phyloP scores from a whole-genome alignment of 2,888 invertebrate species.

The Baronia brevicornis region DNA sequence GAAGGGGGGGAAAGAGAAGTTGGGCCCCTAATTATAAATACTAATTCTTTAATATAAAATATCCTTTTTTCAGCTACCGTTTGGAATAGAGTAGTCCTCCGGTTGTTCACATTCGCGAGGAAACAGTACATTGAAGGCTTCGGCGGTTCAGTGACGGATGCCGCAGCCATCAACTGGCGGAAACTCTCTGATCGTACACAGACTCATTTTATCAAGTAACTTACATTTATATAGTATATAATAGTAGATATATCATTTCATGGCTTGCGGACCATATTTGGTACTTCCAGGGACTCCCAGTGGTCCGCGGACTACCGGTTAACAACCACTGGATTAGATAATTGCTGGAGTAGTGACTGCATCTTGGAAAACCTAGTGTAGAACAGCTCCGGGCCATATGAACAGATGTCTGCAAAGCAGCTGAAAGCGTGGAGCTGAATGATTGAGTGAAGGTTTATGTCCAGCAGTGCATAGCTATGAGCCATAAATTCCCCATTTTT shows the following conservation, averaged over 20 bases:
- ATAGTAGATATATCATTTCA: not conserved
- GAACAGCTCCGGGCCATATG: too few species aligned
- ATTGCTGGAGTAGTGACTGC: too few species aligned
- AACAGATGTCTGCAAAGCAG: too few species aligned
- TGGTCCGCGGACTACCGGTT: not conserved
- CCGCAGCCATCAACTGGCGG: conserved; percentile 82
- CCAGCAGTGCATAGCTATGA: too few species aligned
- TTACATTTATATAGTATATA: conserved; percentile 1
- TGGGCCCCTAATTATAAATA: too few species aligned
- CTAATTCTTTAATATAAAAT: too few species aligned
- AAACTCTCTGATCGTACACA: conserved; percentile 69
- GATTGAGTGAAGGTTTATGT: too few species aligned
- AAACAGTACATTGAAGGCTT: conserved; percentile 87
- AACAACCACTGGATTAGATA: not conserved
- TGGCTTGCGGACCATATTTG: not conserved
- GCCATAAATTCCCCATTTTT: too few species aligned
- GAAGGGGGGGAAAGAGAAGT: too few species aligned
- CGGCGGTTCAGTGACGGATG: conserved; percentile 90
- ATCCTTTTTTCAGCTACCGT: conserved; percentile 24
- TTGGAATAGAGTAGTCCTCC: conserved; percentile 29
- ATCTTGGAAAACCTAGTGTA: not conserved
- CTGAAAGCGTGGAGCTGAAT: too few species aligned
- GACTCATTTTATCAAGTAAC: conserved; percentile 49
- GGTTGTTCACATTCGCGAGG: conserved; percentile 33
- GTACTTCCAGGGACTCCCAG: not conserved